These are phyloP conservation scores for Linurgus olivaceus DNA, from an alignment of 2,797 vertebrate genomes.

Conservation along the genomic window DNA sequence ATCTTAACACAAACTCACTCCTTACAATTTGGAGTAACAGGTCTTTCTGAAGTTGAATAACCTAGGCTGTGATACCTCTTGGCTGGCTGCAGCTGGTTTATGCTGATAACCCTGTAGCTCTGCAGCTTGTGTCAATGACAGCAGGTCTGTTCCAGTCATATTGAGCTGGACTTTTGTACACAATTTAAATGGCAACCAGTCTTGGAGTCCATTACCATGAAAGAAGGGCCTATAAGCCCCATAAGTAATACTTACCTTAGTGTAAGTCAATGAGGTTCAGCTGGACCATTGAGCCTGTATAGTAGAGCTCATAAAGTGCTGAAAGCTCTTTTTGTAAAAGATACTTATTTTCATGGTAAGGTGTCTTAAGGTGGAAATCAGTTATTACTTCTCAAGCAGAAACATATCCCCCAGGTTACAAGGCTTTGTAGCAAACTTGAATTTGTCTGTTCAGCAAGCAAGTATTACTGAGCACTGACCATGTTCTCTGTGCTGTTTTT, in stretches of 20 bases:
- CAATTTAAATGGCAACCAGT: not conserved
- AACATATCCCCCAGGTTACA: not conserved
- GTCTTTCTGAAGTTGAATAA: not conserved
- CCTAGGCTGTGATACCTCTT: not conserved
- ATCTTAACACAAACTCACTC: rapidly evolving
- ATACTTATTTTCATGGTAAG: not conserved
- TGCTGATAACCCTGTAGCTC: not conserved
- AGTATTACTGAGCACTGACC: not conserved
- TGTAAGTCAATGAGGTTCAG: not conserved
- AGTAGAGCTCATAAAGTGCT: not conserved
- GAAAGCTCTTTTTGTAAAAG: not conserved
- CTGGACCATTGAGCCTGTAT: not conserved
- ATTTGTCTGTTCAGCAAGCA: not conserved
- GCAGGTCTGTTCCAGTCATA: not conserved
- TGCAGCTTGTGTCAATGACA: not conserved
- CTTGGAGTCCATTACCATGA: not conserved
- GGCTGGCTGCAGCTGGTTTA: not conserved
- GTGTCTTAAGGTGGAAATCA: not conserved
- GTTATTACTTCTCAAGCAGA: not conserved
- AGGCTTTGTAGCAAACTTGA: not conserved
- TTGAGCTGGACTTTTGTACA: not conserved
- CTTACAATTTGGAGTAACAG: not conserved
- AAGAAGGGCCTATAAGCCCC: not conserved
- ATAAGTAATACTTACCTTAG: not conserved
- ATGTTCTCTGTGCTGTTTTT: rapidly evolving